A percentile compares a stretch with the other conserved stretches of the same genome.
Evolutionary conservation across 2,797 vertebrate species (phyloP).

Genomic region (Paratrypauchen microcephalus): DNA sequence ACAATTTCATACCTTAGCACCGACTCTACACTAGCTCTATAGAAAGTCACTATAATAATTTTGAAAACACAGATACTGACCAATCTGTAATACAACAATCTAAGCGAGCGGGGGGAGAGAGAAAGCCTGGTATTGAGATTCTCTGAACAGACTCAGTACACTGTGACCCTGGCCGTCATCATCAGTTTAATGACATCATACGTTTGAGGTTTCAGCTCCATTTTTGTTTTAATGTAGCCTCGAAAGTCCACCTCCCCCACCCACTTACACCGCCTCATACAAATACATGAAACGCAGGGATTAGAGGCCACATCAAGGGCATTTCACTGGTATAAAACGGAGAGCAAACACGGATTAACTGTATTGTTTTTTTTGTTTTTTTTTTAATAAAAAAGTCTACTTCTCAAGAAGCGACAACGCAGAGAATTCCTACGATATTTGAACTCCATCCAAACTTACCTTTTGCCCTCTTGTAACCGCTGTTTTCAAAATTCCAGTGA

Average conservation of each 20-base stretch:
- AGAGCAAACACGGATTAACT: slow-evolving; percentile 21
- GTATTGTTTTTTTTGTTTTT: slow-evolving; percentile 3
- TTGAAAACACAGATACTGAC: no score
- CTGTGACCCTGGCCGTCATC: slow-evolving; percentile 30
- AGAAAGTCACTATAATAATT: no score
- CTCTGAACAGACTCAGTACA: background rate
- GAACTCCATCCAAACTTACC: background rate
- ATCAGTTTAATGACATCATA: slow-evolving; percentile 37
- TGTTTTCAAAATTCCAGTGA: slow-evolving; percentile 20
- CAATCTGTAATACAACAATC: background rate
- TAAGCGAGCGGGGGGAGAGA: background rate
- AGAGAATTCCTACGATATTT: background rate
- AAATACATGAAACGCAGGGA: slow-evolving; percentile 22
- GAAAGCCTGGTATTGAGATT: slow-evolving; percentile 26
- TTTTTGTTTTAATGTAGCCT: slow-evolving; percentile 16
- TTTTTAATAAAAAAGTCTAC: no score
- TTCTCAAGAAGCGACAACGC: no score
- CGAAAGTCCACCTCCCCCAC: slow-evolving; percentile 1
- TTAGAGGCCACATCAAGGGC: slow-evolving; percentile 27
- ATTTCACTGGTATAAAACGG: slow-evolving; percentile 11
- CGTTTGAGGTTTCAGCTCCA: slow-evolving; percentile 2
- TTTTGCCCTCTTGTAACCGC: slow-evolving; percentile 1
- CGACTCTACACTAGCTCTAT: no score
- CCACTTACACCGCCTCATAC: slow-evolving; percentile 10
- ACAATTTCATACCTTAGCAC: no score